Evolutionary conservation across 1,140 invertebrate genomes (phyloP), one percentile per base, ranked within the genome.

Genomic region (Drosophila neocordata): DNA sequence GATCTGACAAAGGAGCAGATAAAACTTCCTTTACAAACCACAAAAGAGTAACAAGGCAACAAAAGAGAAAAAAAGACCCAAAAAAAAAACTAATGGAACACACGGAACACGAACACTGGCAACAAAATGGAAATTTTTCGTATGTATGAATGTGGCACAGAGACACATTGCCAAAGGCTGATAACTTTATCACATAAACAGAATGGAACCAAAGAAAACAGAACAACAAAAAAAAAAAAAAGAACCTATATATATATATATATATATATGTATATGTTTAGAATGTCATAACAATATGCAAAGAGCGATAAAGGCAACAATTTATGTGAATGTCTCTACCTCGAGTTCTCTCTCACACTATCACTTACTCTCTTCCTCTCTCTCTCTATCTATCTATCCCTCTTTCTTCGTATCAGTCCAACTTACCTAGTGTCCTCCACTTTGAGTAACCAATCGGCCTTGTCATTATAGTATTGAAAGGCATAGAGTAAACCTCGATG

Each of bases 261-360:
- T 31, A 31, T 31, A 31, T 31, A 31, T 31, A 31, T 31, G 27
- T 31, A 48, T 41, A 73, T 73, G 73, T 77, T 77, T 77, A 63
- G 70, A 77, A 77, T 77, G 78, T 70, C 81, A 84, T 80, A 77
- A 78, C 77, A 85, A 85, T 85, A 85, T 72, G 65, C 68, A 56
- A 18, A 56, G 53, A 64, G 70, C 81, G 81, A 85, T 85, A 85
- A 79, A 81, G 58, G 12, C 66, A 24, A 53, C 64, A 85, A 74
- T 85, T 85, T 84, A 84, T 77, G 73, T 48, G 41, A 48, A 48
- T 48, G 41, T 48, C 15, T 20, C 18, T 48, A 7, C n/a, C 2
- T 15, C 15, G 1, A 31, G 2, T 6, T 31, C 41, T 15, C 15
- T 44, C 38, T 44, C 38, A n/a, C n/a, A n/a, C n/a, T 41, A 4